phyloP scores from a whole-genome alignment of 2,888 invertebrate species.

The Eudemis profundana region DNA sequence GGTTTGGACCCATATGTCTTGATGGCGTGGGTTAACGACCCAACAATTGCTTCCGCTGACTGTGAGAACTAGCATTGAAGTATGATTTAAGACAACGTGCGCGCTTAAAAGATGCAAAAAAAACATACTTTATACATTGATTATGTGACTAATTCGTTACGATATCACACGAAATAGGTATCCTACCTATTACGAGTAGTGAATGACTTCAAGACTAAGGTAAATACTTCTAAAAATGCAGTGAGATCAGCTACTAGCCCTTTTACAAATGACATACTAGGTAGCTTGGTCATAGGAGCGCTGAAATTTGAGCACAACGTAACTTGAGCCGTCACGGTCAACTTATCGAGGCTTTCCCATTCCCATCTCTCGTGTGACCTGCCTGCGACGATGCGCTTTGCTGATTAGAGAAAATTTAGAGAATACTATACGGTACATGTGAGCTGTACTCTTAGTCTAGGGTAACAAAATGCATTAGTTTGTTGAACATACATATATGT shows the following conservation, averaged over 20 bases:
- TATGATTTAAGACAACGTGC: constrained; percentile 38
- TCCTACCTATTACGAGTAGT: not conserved
- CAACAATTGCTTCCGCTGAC: constrained; percentile 44
- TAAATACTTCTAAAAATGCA: no score
- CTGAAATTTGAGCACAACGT: constrained; percentile 55
- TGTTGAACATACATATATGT: not conserved
- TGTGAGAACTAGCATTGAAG: constrained; percentile 50
- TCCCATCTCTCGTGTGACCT: constrained; percentile 60
- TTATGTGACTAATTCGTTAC: no score
- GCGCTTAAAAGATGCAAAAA: constrained; percentile 8
- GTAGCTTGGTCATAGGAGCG: not conserved
- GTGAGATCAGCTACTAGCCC: no score
- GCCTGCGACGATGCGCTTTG: constrained; percentile 49
- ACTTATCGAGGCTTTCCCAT: constrained; percentile 69
- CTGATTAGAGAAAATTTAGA: constrained; percentile 39
- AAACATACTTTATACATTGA: no score
- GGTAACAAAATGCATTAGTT: not conserved
- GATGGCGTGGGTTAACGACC: constrained; percentile 48
- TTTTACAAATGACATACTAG: not conserved
- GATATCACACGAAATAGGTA: no score
- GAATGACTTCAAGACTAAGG: no score
- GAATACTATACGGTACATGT: not conserved
- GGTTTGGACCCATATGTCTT: constrained; percentile 43
- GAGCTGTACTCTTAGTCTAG: not conserved
- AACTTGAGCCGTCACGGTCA: constrained; percentile 72